phyloP scores from a whole-genome alignment of 2,888 invertebrate species.

The Camponotus fellah region DNA sequence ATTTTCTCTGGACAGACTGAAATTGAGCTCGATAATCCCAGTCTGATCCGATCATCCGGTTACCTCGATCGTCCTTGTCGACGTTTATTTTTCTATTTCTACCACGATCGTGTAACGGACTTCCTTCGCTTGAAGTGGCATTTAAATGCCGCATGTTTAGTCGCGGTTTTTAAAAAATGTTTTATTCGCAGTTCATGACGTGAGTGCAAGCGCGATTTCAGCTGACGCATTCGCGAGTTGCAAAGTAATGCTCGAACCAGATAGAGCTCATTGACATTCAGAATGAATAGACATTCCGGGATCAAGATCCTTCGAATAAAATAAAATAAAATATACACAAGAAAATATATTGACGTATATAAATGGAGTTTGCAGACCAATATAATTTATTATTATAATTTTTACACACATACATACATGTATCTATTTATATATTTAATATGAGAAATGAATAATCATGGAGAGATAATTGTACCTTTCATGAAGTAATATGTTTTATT shows the following conservation, averaged over 20 bases:
- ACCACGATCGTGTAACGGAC: conserved; percentile 28
- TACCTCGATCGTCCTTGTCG: conserved; percentile 10
- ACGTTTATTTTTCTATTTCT: conserved; percentile 39
- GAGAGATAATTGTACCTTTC: background rate
- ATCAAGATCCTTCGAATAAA: background rate
- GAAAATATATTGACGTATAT: background rate
- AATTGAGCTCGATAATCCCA: conserved; percentile 35
- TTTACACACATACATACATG: too few species aligned
- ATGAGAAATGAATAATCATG: background rate
- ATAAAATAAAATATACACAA: background rate
- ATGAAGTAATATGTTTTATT: background rate
- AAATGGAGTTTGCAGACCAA: background rate
- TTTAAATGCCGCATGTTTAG: conserved; percentile 41
- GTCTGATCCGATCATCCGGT: conserved; percentile 23
- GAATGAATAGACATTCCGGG: conserved; percentile 20
- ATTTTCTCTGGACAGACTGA: conserved; percentile 32
- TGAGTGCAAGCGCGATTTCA: conserved; percentile 36
- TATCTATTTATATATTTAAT: conserved; percentile 1
- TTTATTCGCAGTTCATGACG: conserved; percentile 43
- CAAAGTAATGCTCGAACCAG: conserved; percentile 43
- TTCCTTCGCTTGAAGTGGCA: conserved; percentile 27
- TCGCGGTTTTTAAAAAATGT: conserved; percentile 19
- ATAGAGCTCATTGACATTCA: conserved; percentile 15
- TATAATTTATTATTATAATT: conserved; percentile 7
- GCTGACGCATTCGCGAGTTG: conserved; percentile 40